A percentile compares a stretch with the other conserved stretches of the same genome.
Conservation (phyloP, 2,113 vertebrate genomes). For the Pyrgilauda ruficollis region DNA sequence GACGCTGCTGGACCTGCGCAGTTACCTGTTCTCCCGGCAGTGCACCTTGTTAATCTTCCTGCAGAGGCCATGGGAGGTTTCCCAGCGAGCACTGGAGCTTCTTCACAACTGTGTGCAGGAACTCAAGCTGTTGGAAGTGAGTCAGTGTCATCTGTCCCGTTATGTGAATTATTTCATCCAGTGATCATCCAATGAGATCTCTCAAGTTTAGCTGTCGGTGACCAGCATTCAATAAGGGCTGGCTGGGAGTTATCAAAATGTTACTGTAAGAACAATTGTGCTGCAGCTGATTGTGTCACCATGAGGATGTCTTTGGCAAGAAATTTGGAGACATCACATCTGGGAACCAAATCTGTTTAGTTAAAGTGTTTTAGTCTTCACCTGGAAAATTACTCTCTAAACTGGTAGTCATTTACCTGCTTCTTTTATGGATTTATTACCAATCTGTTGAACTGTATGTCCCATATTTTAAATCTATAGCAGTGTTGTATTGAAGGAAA, state of each 20-base stretch:
- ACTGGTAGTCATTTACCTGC: neutral
- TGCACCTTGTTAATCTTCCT: constrained; percentile 96
- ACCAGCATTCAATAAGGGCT: neutral
- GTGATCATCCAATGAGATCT: neutral
- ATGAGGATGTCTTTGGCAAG: neutral
- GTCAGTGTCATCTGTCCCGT: neutral
- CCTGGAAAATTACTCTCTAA: neutral
- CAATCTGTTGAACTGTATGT: neutral
- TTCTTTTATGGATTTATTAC: neutral
- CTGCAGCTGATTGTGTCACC: neutral
- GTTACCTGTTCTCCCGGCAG: constrained; percentile 97
- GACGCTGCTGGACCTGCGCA: constrained; percentile 91
- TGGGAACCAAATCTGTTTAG: neutral
- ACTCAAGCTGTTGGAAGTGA: constrained; percentile 91
- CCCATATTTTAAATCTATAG: neutral
- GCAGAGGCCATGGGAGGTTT: constrained; percentile 96
- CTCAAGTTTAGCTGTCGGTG: neutral
- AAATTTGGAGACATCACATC: neutral
- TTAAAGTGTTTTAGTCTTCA: neutral
- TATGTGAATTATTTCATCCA: neutral
- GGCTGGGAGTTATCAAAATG: neutral
- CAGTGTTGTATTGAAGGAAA: neutral
- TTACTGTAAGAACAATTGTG: neutral
- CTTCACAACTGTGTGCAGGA: constrained; percentile 98
- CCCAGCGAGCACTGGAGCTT: constrained; percentile 89